A percentile compares a stretch with the other conserved stretches of the same genome.
phyloP scores from a whole-genome alignment of 1,140 invertebrate genomes.

The Platyura marginata region DNA sequence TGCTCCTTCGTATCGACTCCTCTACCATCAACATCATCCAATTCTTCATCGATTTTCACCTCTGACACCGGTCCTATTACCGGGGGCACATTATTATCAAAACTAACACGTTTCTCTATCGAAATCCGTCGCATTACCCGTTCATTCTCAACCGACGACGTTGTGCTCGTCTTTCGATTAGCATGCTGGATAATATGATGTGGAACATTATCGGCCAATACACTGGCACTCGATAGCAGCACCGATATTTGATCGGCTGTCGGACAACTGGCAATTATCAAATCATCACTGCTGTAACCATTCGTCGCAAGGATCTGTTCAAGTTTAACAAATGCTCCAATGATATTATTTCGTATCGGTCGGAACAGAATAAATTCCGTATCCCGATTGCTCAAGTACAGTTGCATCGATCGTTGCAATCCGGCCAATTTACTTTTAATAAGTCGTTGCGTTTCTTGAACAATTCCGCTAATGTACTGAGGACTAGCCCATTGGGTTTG shows the following conservation, averaged over 20 bases:
- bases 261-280: constrained; percentile 68
- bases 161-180: constrained; percentile 17
- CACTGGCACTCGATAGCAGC: constrained; percentile 57
- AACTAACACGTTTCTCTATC: background rate
- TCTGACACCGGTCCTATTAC: background rate
- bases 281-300: constrained; percentile 63
- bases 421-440: constrained; percentile 63
- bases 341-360: constrained; percentile 83
- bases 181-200: constrained; percentile 1
- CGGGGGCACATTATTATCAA: background rate
- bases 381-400: constrained; percentile 91
- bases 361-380: constrained; percentile 91
- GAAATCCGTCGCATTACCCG: background rate
- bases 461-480: constrained; percentile 33
- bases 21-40: background rate
- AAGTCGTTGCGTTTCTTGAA: constrained; percentile 43
- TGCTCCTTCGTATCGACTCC: too few species aligned
- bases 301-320: constrained; percentile 51
- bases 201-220: constrained; percentile 26
- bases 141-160: constrained; percentile 7
- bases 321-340: constrained; percentile 67
- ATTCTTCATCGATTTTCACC: background rate
- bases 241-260: constrained; percentile 81
- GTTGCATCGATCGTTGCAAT: constrained; percentile 73
- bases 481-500: constrained; percentile 29